Evolutionary conservation across 2,888 invertebrate species (phyloP).

Genomic region (Limnephilus rhombicus): DNA sequence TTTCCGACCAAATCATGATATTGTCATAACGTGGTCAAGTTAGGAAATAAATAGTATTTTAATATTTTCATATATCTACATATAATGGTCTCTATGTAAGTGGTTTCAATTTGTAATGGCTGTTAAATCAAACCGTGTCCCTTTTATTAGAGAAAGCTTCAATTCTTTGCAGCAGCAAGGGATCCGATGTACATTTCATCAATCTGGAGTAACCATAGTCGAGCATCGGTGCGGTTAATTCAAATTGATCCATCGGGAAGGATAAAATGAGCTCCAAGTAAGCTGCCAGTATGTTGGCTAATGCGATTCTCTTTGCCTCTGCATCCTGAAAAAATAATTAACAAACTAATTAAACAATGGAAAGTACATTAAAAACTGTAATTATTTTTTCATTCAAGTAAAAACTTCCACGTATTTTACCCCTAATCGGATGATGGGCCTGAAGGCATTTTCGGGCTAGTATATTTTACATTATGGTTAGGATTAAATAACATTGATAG

Average conservation of each 20-base stretch:
- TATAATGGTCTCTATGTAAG: neutral
- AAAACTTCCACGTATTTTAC: too few relatives aligned
- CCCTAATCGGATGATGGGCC: neutral
- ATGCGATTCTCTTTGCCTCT: constrained; percentile 89
- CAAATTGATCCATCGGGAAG: constrained; percentile 80
- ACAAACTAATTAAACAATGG: neutral
- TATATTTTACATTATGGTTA: neutral
- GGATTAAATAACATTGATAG: constrained; percentile 20
- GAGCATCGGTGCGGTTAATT: constrained; percentile 75
- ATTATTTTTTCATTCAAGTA: too few relatives aligned
- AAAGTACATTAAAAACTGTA: neutral
- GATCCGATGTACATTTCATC: constrained; percentile 75
- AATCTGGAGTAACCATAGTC: constrained; percentile 74
- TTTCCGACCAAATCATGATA: neutral
- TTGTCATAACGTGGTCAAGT: constrained; percentile 22
- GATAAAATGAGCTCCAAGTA: constrained; percentile 87
- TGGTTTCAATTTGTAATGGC: neutral
- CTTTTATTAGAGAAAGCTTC: constrained; percentile 78
- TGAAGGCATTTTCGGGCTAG: neutral
- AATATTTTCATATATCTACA: neutral
- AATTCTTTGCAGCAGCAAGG: constrained; percentile 76
- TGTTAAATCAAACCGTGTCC: constrained; percentile 70
- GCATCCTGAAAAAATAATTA: constrained; percentile 81
- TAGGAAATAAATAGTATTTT: constrained; percentile 14
- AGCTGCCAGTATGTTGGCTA: constrained; percentile 91